Base-by-base conservation (phyloP, 1,140 invertebrate genomes). In the Bombus polaris region DNA sequence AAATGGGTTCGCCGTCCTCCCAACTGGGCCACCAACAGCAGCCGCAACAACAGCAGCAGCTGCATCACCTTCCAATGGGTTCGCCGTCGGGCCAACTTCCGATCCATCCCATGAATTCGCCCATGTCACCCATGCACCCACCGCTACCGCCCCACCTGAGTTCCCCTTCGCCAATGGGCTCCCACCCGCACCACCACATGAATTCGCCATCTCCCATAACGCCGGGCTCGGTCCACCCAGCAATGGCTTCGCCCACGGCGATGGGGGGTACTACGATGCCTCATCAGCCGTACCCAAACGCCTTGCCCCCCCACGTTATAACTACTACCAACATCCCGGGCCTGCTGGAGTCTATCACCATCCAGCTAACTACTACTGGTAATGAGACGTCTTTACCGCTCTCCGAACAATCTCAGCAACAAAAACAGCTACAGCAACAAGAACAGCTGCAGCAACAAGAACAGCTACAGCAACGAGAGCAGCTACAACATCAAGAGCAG, bases 231-330 rank as follows among this genome's bases (percentile, higher is more conserved):
- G 94, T 95, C 88, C 95, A 95, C 92, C 95, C 95, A 44, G 95
- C 95, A 94, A 95, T 96, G 95, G 95, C 86, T 96, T 96, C 96
- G 82, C 94, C 95, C 81, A 93, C 95, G 88, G 96, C 96, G 95
- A 96, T 96, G 95, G 96, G 96, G 91, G 95, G 95, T 96, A 96
- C 92, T 93, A 88, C 95, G 96, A 95, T 95, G 94, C 95, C 95
- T 93, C 96, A 96, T 96, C 96, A 96, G 96, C 96, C 95, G 95
- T 97, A 97, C 97, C 97, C 97, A 97, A 97, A 97, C 97, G 97
- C 95, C 96, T 96, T 96, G 96, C 96, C 97, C 97, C 97, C 97
- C 97, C 97, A 97, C 97, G 97, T 97, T 97, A 97, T 96, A 96
- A 96, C 96, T 96, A 96, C 96, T 95, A 93, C 93, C 95, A 94